Evolutionary conservation across 2,888 invertebrate species (phyloP), one percentile per base, ranked within the genome.

Genomic region (Poecilus cupreus): DNA sequence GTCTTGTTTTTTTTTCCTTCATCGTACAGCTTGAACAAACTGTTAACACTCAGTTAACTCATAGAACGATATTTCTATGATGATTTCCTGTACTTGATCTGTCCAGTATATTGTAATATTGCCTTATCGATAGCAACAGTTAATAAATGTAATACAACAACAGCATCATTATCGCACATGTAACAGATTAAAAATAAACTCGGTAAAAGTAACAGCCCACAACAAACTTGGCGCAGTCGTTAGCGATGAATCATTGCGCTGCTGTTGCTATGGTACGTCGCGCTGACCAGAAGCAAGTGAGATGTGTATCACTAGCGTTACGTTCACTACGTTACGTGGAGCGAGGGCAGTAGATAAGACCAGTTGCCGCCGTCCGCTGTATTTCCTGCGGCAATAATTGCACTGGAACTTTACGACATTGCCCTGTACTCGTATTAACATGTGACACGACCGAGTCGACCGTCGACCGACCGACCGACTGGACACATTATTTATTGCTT

Each of bases 161-260:
- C 32, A 32, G 5, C 5, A 6, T 8, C 32, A 32, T 32, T 32
- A 32, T 8, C n/a, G n/a, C n/a, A n/a, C 1, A 32, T 32, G 4
- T 32, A 32, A 32, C 32, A 32, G 8, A 1, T 6, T 32, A 32
- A 32, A 32, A 32, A 32, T 32, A 8, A 6, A 8, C 6, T 32
- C 8, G 8, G 32, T 32, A 32, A 32, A 32, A 32, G 32, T 8
- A 6, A 5, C 6, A 6, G 8, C 3, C 16, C 4, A 49, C 49
- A 49, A 49, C 49, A 49, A 64, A 26, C 32, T 64, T 24, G 5
- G 64, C 26, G 6, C 11, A 16, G 64, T 64, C 64, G 24, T 64
- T 64, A 32, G 64, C 37, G 16, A 64, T 64, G 64, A 64, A 64
- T 64, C 64, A 64, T 64, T 20, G 57, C 32, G 32, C 16, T 49